Conservation (phyloP, 30 jellyfish, hydroid and myxozoan species). For the Aurelia sp. region DNA sequence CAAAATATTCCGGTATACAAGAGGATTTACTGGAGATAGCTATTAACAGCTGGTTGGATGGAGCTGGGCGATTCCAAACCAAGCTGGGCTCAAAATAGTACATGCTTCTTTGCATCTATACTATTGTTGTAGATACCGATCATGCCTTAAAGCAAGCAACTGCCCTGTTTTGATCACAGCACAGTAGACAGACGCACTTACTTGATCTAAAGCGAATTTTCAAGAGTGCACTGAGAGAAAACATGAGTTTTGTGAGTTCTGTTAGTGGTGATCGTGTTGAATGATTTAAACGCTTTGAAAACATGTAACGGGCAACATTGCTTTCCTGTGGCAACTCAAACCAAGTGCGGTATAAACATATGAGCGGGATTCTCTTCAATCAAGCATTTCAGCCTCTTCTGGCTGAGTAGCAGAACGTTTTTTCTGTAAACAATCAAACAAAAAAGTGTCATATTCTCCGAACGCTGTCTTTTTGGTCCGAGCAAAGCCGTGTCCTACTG, state of each 20-base stretch:
- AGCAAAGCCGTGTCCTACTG: conserved; percentile 68
- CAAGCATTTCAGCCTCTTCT: conserved; percentile 28
- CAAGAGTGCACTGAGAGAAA: conserved; percentile 29
- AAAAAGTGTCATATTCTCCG: conserved; percentile 47
- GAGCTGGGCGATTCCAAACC: too few relatives aligned
- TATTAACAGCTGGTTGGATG: too few relatives aligned
- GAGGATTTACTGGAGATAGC: too few relatives aligned
- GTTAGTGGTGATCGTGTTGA: conserved; percentile 12
- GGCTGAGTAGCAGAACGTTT: conserved; percentile 30
- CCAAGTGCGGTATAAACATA: conserved; percentile 57
- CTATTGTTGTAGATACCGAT: conserved; percentile 8
- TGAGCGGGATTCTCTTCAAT: conserved; percentile 35
- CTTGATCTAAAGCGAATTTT: too few relatives aligned
- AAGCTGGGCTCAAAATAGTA: too few relatives aligned
- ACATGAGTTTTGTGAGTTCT: conserved; percentile 8
- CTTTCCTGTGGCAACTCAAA: conserved; percentile 52
- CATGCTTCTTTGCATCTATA: too few relatives aligned
- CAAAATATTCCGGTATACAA: too few relatives aligned
- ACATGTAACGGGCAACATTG: conserved; percentile 15
- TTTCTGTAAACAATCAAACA: conserved; percentile 47
- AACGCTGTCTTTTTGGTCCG: conserved; percentile 58
- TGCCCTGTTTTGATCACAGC: conserved; percentile 20
- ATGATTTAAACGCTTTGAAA: conserved; percentile 15
- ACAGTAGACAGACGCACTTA: background rate
- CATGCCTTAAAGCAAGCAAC: background rate